Evolutionary conservation across 2,797 vertebrate genomes (phyloP), one percentile per base, ranked within the genome.

Genomic region (Ceyx erithaca): DNA sequence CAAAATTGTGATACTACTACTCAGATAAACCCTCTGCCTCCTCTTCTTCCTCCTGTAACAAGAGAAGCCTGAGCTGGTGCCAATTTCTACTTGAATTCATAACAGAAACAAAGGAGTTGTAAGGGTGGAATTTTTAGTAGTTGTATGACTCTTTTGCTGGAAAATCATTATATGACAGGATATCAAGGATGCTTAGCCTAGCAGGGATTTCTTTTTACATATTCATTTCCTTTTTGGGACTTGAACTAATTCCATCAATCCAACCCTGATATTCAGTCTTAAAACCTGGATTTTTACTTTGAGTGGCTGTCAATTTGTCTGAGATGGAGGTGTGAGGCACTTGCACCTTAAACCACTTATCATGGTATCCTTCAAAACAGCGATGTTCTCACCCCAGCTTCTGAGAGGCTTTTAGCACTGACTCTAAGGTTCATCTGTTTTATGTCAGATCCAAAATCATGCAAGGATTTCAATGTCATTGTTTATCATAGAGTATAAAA

Each of bases 121-220:
- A 33, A 71, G 12, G 14, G 6, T 76, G 43, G 80, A 77, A 64
- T 78, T 87, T 83, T 40, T 55, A n/a, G 54, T 33, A 40, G 18
- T 30, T 64, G 2, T n/a, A 8, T 80, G 52, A 59, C 19, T 72
- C 18, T 70, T 79, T 49, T 48, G 40, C 20, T 77, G 57, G 13
- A 26, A 82, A 86, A 57, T 52, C 31, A 48, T 58, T 59, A n/a
- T 6, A 16, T 43, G 35, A 33, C 10, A 89, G 26, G 40, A 28
- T 31, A 66, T 16, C 1, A 2, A 25, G 6, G 13, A 46, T 0
- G 0, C 13, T 70, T 80, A 67, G 11, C 48, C n/a, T 55, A 70
- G 21, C 12, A 69, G 12, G 7, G 6, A 67, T 88, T 87, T 76
- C 45, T 63, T 92, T 77, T 88, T 86, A 48, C 11, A 8, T 59